A percentile compares a stretch with the other conserved stretches of the same genome.
Conservation (phyloP, 2,113 vertebrate species). For the Leucosticte australis region DNA sequence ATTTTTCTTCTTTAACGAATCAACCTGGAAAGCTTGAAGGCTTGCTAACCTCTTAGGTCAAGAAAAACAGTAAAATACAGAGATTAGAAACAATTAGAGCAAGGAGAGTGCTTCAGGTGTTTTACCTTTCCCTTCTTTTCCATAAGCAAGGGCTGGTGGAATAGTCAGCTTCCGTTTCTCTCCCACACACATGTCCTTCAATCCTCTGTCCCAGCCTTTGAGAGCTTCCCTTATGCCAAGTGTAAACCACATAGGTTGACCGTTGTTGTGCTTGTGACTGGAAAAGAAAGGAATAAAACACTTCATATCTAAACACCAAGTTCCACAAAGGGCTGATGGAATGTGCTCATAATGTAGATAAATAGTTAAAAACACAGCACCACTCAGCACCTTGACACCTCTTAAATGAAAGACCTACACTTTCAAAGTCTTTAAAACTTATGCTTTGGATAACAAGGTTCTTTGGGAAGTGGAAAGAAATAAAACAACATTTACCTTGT, state of each 20-base stretch:
- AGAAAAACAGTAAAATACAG: background rate
- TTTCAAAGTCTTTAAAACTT: background rate
- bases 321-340: background rate
- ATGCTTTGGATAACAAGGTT: background rate
- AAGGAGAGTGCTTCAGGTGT: background rate
- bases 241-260: conserved; percentile 93
- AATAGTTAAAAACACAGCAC: background rate
- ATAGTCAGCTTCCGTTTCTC: conserved; percentile 89
- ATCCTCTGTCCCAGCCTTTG: conserved; percentile 92
- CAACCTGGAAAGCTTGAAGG: background rate
- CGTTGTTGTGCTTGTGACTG: conserved; percentile 87
- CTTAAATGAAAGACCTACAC: background rate
- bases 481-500: background rate
- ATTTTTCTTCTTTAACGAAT: background rate
- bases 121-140: conserved; percentile 96
- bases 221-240: conserved; percentile 89
- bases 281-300: background rate
- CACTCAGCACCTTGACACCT: background rate
- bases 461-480: background rate
- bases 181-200: conserved; percentile 90
- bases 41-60: background rate
- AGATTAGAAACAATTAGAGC: background rate
- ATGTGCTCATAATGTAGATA: background rate
- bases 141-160: conserved; percentile 89
- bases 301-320: background rate